Conservation (phyloP, 2,888 invertebrate genomes). For the Microctonus aethiopoides region DNA sequence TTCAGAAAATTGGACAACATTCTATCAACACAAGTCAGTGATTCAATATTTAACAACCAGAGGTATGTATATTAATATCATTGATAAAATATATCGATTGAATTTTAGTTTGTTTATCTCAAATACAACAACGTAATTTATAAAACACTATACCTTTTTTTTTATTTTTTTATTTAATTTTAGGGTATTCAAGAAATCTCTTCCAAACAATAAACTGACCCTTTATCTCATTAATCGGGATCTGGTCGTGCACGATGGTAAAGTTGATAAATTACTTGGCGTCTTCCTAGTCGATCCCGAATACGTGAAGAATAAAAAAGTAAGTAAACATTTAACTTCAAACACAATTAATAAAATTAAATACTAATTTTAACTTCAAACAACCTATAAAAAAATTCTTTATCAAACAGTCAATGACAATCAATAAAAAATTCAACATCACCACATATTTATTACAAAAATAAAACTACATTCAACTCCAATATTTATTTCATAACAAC, state of each 20-base stretch:
- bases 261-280: constrained; percentile 86
- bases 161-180: constrained; percentile 34
- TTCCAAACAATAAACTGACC: constrained; percentile 86
- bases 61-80: constrained; percentile 45
- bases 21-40: constrained; percentile 38
- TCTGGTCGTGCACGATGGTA: constrained; percentile 78
- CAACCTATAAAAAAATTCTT: not conserved
- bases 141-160: not conserved
- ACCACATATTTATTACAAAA: too few species aligned
- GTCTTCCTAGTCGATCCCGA: constrained; percentile 94
- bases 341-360: constrained; percentile 4
- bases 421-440: too few species aligned
- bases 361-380: not conserved
- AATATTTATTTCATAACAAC: too few species aligned
- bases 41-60: constrained; percentile 50
- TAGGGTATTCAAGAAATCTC: constrained; percentile 89
- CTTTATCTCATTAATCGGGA: constrained; percentile 86
- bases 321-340: constrained; percentile 52
- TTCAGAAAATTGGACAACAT: constrained; percentile 47
- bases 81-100: too few species aligned
- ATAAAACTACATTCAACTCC: too few species aligned
- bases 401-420: too few species aligned
- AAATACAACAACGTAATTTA: not conserved
- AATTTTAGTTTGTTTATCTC: too few species aligned
- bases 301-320: constrained; percentile 82